Evolutionary conservation across 2,113 vertebrate genomes (phyloP).

Genomic region (Crotalus viridis): DNA sequence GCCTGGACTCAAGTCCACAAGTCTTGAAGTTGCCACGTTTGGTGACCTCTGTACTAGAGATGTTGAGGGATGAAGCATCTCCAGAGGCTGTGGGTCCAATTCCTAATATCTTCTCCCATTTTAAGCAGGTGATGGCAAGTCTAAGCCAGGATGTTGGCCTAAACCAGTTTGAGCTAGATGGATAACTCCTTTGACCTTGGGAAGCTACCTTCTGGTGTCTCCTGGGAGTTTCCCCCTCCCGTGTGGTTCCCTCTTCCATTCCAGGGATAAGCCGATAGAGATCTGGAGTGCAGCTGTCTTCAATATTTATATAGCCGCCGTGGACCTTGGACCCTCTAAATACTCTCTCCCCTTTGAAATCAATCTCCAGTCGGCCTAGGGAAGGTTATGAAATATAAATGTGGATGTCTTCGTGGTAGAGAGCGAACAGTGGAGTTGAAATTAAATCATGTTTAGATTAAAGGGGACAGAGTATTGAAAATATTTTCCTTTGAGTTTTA

Average conservation of each 20-base stretch:
- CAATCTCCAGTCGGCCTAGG: neutral
- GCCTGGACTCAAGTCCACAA: neutral
- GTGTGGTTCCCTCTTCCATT: rapidly evolving
- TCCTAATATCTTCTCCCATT: neutral
- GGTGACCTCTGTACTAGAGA: neutral
- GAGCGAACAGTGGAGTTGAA: slow-evolving; percentile 39
- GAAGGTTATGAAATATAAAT: slow-evolving; percentile 40
- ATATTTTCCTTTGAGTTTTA: slow-evolving; percentile 66
- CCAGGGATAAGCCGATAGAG: neutral
- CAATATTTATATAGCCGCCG: neutral
- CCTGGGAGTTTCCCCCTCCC: neutral
- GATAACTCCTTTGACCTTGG: neutral
- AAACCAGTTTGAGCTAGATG: neutral
- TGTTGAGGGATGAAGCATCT: neutral
- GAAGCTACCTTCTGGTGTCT: neutral
- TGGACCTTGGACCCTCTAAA: neutral
- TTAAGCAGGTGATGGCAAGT: neutral
- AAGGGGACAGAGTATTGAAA: slow-evolving; percentile 51
- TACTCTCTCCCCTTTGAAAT: neutral
- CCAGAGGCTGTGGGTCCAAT: no score
- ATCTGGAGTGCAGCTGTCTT: neutral
- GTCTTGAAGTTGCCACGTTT: neutral
- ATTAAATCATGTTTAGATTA: slow-evolving; percentile 61
- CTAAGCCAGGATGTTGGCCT: no score
- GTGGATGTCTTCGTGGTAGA: slow-evolving; percentile 33